Evolutionary conservation across 1,140 invertebrate species (phyloP).

Genomic region (Leptoteleia sp.): DNA sequence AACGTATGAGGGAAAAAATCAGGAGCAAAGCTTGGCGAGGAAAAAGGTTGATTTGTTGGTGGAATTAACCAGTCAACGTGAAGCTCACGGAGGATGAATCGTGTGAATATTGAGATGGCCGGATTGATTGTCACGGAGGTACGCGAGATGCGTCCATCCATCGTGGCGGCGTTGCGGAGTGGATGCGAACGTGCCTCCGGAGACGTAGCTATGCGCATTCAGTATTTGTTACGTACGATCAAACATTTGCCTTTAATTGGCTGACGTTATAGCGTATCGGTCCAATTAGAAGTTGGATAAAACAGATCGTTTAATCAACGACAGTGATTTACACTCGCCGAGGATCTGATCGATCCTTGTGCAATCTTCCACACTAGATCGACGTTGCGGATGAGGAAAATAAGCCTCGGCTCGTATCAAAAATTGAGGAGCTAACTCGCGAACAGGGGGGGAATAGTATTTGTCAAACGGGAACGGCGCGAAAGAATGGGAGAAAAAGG

Average conservation of each 20-base stretch:
- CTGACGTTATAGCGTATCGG: conserved; percentile 71
- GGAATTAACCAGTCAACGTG: conserved; percentile 21
- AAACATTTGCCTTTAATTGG: conserved; percentile 74
- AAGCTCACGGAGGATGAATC: conserved; percentile 1
- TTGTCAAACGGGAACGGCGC: too few relatives aligned
- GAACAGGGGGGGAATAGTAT: too few relatives aligned
- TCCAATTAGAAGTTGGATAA: conserved; percentile 74
- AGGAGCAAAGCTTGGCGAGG: background rate
- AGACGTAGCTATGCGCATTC: conserved; percentile 51
- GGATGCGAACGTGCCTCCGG: conserved; percentile 42
- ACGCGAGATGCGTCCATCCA: conserved; percentile 45
- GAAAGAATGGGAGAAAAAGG: too few relatives aligned
- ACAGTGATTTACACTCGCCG: conserved; percentile 74
- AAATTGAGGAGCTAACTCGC: too few relatives aligned
- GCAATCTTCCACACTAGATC: conserved; percentile 52
- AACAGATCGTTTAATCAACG: conserved; percentile 75
- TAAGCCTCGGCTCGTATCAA: background rate
- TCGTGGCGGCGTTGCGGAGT: conserved; percentile 38
- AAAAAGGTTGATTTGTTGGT: background rate
- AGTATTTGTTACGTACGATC: conserved; percentile 70
- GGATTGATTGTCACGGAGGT: conserved; percentile 46
- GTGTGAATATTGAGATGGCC: conserved; percentile 42
- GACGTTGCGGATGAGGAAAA: conserved; percentile 17
- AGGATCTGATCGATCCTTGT: conserved; percentile 52
- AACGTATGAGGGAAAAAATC: too few relatives aligned